These are phyloP conservation scores for Caerostris extrusa DNA, from an alignment of 1,140 invertebrate genomes.

Conservation along the genomic window DNA sequence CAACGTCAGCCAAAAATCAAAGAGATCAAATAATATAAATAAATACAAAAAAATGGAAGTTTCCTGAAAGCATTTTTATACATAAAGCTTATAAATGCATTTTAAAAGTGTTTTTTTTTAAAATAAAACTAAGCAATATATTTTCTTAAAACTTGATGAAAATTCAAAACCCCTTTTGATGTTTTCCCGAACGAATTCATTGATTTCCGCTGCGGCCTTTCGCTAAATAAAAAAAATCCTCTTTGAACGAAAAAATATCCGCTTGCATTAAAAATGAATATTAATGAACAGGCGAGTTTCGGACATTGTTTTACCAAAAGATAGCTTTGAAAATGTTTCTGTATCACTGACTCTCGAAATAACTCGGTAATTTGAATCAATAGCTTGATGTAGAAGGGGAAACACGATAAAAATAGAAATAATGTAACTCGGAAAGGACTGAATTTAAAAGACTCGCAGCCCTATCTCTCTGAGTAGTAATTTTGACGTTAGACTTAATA, in stretches of 20 bases:
- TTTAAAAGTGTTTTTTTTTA: no score
- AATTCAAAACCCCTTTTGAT: background rate
- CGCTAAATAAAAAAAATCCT: background rate
- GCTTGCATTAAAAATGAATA: background rate
- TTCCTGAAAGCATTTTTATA: no score
- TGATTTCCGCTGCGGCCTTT: background rate
- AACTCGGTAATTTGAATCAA: constrained; percentile 31
- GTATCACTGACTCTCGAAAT: background rate
- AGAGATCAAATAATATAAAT: no score
- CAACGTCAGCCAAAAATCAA: no score
- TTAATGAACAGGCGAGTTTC: background rate
- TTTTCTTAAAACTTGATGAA: no score
- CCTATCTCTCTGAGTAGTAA: background rate
- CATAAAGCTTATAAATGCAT: no score
- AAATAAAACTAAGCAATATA: no score
- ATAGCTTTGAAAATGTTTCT: background rate
- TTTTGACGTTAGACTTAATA: background rate
- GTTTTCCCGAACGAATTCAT: background rate
- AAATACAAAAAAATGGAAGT: no score
- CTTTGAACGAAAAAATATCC: background rate
- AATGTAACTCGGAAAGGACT: background rate
- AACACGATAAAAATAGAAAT: constrained; percentile 32
- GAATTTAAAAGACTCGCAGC: background rate
- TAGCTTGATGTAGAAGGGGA: constrained; percentile 12
- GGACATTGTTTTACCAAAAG: background rate